Conservation (phyloP, 2,113 vertebrate species). For the Poeciliopsis retropinna region DNA sequence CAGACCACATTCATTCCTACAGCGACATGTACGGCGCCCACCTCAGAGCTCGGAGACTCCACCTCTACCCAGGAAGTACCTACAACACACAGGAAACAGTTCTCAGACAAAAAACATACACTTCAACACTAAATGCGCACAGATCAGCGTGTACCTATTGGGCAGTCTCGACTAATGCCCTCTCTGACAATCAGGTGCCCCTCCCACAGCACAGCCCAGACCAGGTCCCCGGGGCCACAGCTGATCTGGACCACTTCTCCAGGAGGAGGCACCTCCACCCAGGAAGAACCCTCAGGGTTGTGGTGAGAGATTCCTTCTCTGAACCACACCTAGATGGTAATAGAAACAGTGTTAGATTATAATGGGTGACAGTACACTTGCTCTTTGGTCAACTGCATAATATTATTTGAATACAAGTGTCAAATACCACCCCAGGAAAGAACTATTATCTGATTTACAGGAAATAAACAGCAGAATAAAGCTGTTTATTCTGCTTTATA, state of each 20-base stretch:
- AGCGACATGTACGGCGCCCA: slow-evolving; percentile 87
- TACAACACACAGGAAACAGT: slow-evolving; percentile 31
- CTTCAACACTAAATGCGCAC: background rate
- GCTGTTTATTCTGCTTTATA: too few relatives aligned
- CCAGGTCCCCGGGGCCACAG: slow-evolving; percentile 90
- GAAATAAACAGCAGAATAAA: background rate
- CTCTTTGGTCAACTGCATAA: too few relatives aligned
- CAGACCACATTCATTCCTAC: slow-evolving; percentile 92
- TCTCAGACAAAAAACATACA: background rate
- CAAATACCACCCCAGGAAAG: background rate
- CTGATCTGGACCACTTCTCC: slow-evolving; percentile 96
- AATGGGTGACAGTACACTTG: background rate
- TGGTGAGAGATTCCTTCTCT: slow-evolving; percentile 88
- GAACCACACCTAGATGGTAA: slow-evolving; percentile 89
- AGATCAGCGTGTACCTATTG: slow-evolving; percentile 80
- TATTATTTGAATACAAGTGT: background rate
- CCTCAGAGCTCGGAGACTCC: slow-evolving; percentile 88
- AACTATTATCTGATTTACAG: background rate
- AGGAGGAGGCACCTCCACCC: slow-evolving; percentile 86
- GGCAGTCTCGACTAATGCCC: slow-evolving; percentile 89
- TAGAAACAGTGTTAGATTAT: slow-evolving; percentile 3
- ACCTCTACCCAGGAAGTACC: slow-evolving; percentile 87
- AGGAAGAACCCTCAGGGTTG: slow-evolving; percentile 90
- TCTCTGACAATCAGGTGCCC: slow-evolving; percentile 93
- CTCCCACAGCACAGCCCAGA: slow-evolving; percentile 97